Conservation (phyloP, 2,797 vertebrate species). For the Hippocampus kuda region DNA sequence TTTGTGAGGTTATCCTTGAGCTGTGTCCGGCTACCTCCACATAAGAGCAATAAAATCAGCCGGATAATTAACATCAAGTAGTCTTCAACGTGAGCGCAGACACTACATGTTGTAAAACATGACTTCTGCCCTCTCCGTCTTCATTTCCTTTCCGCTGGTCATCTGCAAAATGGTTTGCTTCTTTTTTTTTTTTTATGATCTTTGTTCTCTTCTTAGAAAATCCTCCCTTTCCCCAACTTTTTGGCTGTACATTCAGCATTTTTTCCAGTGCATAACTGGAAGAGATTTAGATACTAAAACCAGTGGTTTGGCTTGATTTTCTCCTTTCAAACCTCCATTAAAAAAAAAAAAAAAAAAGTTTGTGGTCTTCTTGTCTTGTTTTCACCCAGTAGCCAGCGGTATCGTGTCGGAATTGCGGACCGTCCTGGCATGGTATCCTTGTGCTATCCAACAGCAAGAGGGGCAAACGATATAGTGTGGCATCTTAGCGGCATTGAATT, state of each 20-base stretch:
- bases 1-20: neutral
- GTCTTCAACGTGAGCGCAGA: neutral
- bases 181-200: conserved; percentile 35
- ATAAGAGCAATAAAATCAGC: neutral
- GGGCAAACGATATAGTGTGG: conserved; percentile 28
- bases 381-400: conserved; percentile 11
- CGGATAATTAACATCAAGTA: neutral
- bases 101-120: neutral
- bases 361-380: conserved; percentile 25
- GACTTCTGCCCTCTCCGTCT: neutral
- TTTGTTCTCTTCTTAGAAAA: conserved; percentile 42
- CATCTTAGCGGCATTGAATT: conserved; percentile 28
- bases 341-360: conserved; percentile 6
- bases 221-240: conserved; percentile 38
- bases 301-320: conserved; percentile 40
- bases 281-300: conserved; percentile 51
- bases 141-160: conserved; percentile 1
- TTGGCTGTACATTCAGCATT: conserved; percentile 52
- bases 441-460: conserved; percentile 48
- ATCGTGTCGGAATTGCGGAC: conserved; percentile 26
- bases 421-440: conserved; percentile 21
- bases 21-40: neutral
- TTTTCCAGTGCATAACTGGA: conserved; percentile 59
- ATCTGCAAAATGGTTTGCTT: conserved; percentile 13
- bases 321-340: conserved; percentile 18